Evolutionary conservation across 92 coral and sea anemone species (phyloP), one percentile per base, ranked within the genome.

Genomic region (Umimayanthus kanabou): DNA sequence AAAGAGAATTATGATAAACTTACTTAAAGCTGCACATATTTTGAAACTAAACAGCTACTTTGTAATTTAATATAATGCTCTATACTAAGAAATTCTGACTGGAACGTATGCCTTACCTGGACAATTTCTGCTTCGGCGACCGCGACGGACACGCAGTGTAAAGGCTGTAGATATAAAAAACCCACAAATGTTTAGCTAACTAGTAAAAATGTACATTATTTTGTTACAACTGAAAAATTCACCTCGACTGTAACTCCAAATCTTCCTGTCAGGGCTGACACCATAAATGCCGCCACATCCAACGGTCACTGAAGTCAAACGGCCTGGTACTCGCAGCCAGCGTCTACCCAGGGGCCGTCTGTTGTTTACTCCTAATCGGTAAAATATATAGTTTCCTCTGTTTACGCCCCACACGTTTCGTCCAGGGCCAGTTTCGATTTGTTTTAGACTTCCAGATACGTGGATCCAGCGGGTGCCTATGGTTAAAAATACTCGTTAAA

Each of bases 341-440:
- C 82, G 82, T n/a, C 82, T 49, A 47, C 82, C 82, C 39, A 47
- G 67, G 18, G 82, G 82, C 14, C 82, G 82, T 37, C 33, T 29
- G 28, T 40, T 61, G 11, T 65, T 53, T 2, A 79, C 55, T 79
- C 82, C 82, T 69, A 65, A 14, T 26, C 82, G 82, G 45, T 79
- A 79, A 28, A 79, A 79, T 50, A 79, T 79, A 22, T 79, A 18
- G 67, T 50, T 79, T 25, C 58, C 67, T 14, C 66, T 50, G 82
- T 79, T 79, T 10, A 79, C 82, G 23, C 82, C 82, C 82, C 82
- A 79, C 0, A 79, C 82, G 42, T 79, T 79, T 61, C 67, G 67
- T 49, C 82, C 82, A 47, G 82, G 82, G 49, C 82, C 82, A 30
- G 82, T 79, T 28, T 79, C 82, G 13, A 79, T 79, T 40, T 79